A percentile compares a stretch with the other conserved stretches of the same genome.
phyloP scores from a whole-genome alignment of 2,888 invertebrate species.

The Heteromurus nitidus region DNA sequence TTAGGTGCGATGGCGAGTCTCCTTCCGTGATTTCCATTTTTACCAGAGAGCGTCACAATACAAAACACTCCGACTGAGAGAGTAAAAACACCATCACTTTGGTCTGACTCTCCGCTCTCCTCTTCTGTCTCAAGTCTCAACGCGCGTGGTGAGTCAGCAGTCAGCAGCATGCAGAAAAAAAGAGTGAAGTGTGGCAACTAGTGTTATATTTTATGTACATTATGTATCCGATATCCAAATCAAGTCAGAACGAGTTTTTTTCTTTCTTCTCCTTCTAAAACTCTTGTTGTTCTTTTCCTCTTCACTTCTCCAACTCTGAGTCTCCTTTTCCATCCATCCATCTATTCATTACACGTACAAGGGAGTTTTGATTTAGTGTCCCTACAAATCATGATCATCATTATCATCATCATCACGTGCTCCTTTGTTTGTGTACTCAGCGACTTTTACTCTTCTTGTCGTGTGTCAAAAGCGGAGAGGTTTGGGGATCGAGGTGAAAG shows the following conservation, averaged over 20 bases:
- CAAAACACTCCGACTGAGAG: background rate
- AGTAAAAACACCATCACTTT: constrained; percentile 3
- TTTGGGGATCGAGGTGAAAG: constrained; percentile 58
- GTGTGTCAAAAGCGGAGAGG: constrained; percentile 13
- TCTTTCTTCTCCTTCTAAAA: too few relatives aligned
- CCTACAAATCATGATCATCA: constrained; percentile 41
- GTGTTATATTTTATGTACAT: constrained; percentile 37
- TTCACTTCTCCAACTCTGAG: background rate
- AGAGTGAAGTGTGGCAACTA: constrained; percentile 17
- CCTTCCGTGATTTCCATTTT: constrained; percentile 39
- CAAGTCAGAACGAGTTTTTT: constrained; percentile 51
- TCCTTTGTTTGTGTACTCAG: constrained; percentile 18
- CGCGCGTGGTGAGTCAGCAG: constrained; percentile 34
- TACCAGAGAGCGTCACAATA: background rate
- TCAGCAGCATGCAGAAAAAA: background rate
- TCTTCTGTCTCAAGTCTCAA: constrained; percentile 19
- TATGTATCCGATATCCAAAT: constrained; percentile 21
- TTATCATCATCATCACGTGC: constrained; percentile 7
- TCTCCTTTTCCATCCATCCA: constrained; percentile 4
- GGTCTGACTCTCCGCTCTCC: background rate
- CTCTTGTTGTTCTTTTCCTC: background rate
- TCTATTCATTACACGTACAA: too few relatives aligned
- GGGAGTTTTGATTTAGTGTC: constrained; percentile 47
- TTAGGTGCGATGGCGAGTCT: background rate
- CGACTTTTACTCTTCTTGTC: constrained; percentile 56